These are phyloP conservation scores for Carassius gibelio DNA, from an alignment of 2,113 vertebrate genomes.

Conservation along the genomic window DNA sequence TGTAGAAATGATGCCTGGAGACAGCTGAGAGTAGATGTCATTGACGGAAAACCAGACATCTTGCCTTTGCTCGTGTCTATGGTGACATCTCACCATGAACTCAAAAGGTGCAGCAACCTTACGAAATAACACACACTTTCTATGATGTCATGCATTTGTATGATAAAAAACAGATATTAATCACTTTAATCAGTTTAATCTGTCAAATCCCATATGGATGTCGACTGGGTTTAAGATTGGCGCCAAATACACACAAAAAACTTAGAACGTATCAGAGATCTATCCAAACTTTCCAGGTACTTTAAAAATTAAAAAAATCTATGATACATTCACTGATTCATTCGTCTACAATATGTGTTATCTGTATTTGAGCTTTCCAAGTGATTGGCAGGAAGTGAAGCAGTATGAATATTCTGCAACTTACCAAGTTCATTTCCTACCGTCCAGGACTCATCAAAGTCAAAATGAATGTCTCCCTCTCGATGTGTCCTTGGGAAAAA, in stretches of 20 bases:
- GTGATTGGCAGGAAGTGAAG: not conserved
- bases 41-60: not conserved
- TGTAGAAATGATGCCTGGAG: not conserved
- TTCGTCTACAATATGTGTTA: not conserved
- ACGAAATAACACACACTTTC: not conserved
- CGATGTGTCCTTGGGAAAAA: constrained; percentile 92
- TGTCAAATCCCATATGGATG: not conserved
- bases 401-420: constrained; percentile 25
- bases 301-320: not conserved
- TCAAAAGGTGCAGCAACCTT: not conserved
- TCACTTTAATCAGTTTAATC: not conserved
- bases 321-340: not conserved
- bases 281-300: not conserved
- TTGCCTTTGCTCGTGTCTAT: not conserved
- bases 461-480: constrained; percentile 92
- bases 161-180: not conserved
- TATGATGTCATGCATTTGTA: not conserved
- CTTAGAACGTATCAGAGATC: not conserved
- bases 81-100: not conserved
- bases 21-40: not conserved
- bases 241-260: not conserved
- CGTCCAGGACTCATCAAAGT: constrained; percentile 93
- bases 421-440: constrained; percentile 87
- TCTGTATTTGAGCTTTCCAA: not conserved
- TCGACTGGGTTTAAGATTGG: not conserved